Conservation (phyloP, 2,113 vertebrate species). For the Crocuta crocuta region DNA sequence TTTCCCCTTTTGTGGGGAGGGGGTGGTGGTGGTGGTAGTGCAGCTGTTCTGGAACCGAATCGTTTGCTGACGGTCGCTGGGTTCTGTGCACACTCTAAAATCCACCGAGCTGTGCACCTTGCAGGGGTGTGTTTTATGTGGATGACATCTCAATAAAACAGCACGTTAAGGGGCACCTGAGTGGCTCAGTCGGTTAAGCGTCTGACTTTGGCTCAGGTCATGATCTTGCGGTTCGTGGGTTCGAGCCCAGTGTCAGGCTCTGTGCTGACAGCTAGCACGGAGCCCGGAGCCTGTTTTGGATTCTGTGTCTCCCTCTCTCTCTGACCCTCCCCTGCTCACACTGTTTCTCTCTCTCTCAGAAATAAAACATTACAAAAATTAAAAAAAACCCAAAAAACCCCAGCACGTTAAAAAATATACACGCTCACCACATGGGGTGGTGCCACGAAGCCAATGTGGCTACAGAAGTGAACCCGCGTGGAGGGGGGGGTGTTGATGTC, state of each 20-base stretch:
- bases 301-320: no score
- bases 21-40: neutral
- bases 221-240: no score
- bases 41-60: neutral
- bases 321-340: no score
- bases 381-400: no score
- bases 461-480: neutral
- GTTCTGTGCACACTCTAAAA: neutral
- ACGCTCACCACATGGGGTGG: no score
- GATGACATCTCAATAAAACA: neutral
- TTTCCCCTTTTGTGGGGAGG: neutral
- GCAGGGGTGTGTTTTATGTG: neutral
- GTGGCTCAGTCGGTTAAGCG: no score
- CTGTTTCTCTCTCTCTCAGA: no score
- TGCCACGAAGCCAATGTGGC: neutral
- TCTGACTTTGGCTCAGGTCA: no score
- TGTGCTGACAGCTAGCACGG: no score
- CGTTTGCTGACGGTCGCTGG: neutral
- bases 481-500: neutral
- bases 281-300: no score
- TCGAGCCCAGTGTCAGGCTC: no score
- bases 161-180: neutral
- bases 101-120: neutral
- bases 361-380: no score
- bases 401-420: neutral